Base-by-base conservation (phyloP, 2,797 vertebrate genomes). In the Okamejei kenojei region DNA sequence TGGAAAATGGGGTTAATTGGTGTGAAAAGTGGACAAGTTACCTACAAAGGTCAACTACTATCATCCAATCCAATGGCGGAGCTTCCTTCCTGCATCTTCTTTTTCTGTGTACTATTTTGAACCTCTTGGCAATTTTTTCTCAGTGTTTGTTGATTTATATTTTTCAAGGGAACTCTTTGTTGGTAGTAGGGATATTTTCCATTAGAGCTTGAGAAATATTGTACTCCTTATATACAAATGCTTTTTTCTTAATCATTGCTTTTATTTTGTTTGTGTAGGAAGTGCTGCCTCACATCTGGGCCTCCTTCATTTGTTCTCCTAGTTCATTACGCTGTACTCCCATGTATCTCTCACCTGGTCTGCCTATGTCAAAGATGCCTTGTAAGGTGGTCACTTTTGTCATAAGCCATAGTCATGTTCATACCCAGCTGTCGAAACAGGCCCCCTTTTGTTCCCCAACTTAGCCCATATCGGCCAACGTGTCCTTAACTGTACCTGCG, bases 241-340 rank as follows among this genome's bases (percentile, higher is more conserved):
- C 3, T 45, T 94, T 93, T 94, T 94, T 88, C 38, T 73, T 19
- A 15, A 93, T 76, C 54, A 0, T 90, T 93, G 3, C 26, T 93
- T 93, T 17, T 73, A n/a, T n/a, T 54, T 58, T 84, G 21, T 26
- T 4, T 80, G 15, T 93, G 93, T 93, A 99, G 98, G 97, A 98
- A 93, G 94, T 95, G 94, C 97, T 98, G 76, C 95, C 97, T 79
- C 96, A 88, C n/a, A 35, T 99, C 98, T n/a, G 26, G 98, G 98
- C 94, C 97, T 99, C 26, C 97, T 99, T 0, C 98, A 98, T n/a
- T n/a, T n/a, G 96, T 99, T 98, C 17, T 99, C 98, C n/a, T n/a
- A 35, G 54, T 98, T 98, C 94, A 98, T 99, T 95, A 99, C 97
- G 0, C 94, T 98, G 61, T 99, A 99, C 94, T 98, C 97, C 97